phyloP scores from a whole-genome alignment of 2,797 vertebrate species.

The Hirundo rustica region DNA sequence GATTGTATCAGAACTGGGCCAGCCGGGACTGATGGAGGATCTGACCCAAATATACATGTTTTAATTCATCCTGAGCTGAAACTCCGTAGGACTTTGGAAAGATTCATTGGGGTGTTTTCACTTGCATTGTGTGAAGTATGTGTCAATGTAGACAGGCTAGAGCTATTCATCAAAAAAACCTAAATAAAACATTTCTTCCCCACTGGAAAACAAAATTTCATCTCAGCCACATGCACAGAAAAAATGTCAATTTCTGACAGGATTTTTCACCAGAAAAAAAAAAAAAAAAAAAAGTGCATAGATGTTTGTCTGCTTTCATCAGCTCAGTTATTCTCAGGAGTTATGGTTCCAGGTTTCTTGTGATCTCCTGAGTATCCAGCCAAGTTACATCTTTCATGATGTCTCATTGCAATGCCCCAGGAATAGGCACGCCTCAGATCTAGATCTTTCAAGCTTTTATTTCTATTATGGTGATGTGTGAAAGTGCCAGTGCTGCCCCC shows the following conservation, averaged over 20 bases:
- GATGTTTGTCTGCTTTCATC: constrained; percentile 21
- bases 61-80: not conserved
- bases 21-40: not conserved
- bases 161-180: not conserved
- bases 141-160: not conserved
- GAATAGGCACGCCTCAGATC: constrained; percentile 45
- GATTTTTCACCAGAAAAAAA: constrained; percentile 5
- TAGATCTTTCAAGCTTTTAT: constrained; percentile 39
- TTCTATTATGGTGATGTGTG: constrained; percentile 42
- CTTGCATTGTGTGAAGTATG: not conserved
- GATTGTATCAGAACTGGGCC: not conserved
- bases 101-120: not conserved
- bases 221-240: not conserved
- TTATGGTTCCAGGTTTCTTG: constrained; percentile 42
- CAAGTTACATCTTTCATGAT: constrained; percentile 25
- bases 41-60: not conserved
- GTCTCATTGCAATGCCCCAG: not conserved
- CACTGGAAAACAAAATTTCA: constrained; percentile 2
- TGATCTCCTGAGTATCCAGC: constrained; percentile 39
- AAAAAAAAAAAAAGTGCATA: not conserved
- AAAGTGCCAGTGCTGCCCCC: constrained; percentile 16
- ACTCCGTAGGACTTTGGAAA: not conserved
- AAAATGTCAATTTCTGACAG: constrained; percentile 33
- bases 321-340: constrained; percentile 32
- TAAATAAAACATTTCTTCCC: constrained; percentile 36